These are phyloP conservation scores for Dallia pectoralis DNA, from an alignment of 2,797 vertebrate species.

Conservation along the genomic window DNA sequence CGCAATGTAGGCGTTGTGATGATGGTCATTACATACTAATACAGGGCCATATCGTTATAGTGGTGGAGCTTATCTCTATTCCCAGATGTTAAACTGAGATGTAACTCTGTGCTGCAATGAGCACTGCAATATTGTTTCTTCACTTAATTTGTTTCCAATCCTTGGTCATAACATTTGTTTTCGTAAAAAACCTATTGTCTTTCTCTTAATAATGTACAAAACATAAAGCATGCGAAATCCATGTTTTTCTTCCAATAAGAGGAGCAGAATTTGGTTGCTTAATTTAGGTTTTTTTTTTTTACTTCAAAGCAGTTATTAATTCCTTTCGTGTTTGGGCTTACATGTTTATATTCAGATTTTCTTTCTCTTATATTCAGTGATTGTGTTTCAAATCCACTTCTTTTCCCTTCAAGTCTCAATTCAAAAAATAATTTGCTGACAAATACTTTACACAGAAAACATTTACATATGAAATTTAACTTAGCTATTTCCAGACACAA, in stretches of 20 bases:
- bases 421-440: slow-evolving; percentile 60
- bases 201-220: slow-evolving; percentile 19
- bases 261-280: slow-evolving; percentile 25
- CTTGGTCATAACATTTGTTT: slow-evolving; percentile 12
- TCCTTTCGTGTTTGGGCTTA: slow-evolving; percentile 26
- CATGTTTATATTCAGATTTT: slow-evolving; percentile 46
- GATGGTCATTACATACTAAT: neutral
- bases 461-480: slow-evolving; percentile 76
- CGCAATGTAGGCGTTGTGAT: neutral
- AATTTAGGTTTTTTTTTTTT: slow-evolving; percentile 33
- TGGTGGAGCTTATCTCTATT: neutral
- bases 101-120: neutral
- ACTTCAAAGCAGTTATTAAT: slow-evolving; percentile 33
- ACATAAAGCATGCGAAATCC: slow-evolving; percentile 19
- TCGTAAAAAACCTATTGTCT: slow-evolving; percentile 28
- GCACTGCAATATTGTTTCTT: neutral
- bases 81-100: neutral
- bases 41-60: neutral
- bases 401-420: slow-evolving; percentile 53
- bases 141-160: slow-evolving; percentile 10
- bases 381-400: slow-evolving; percentile 45
- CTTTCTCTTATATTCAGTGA: slow-evolving; percentile 22
- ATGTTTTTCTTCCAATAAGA: slow-evolving; percentile 8
- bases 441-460: slow-evolving; percentile 60
- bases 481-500: slow-evolving; percentile 39